These are phyloP conservation scores for Drosophila paucipuncta DNA, from an alignment of 2,888 invertebrate species.

Conservation along the genomic window DNA sequence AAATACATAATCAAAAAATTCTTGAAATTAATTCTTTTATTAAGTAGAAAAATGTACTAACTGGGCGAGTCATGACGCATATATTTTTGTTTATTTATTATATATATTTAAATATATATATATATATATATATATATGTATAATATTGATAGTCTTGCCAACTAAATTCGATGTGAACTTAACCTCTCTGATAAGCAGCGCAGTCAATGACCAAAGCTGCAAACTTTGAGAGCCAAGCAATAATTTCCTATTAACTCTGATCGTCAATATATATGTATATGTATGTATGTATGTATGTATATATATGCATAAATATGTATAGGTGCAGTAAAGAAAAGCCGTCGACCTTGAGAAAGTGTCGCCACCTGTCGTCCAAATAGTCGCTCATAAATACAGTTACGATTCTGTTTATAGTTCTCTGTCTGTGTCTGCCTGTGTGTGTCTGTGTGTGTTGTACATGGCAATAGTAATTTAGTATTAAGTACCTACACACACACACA, in stretches of 20 bases:
- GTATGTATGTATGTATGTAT: too few species aligned
- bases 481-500: neutral
- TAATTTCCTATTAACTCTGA: neutral
- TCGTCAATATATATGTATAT: neutral
- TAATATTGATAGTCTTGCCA: neutral
- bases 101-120: neutral
- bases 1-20: neutral
- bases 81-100: too few species aligned
- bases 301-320: neutral
- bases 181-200: conserved; percentile 12
- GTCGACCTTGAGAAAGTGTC: conserved; percentile 19
- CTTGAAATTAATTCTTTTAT: neutral
- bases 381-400: conserved; percentile 21
- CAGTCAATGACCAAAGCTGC: conserved; percentile 4
- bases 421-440: neutral
- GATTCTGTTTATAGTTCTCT: neutral
- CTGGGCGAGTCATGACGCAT: neutral
- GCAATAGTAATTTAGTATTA: conserved; percentile 7
- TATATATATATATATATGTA: neutral
- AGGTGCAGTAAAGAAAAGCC: conserved; percentile 8
- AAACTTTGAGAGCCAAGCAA: neutral
- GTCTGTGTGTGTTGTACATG: neutral
- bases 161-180: neutral
- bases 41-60: rapidly evolving
- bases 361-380: conserved; percentile 24